Base-by-base conservation (phyloP, 1,140 invertebrate genomes). In the Anastrepha ludens region DNA sequence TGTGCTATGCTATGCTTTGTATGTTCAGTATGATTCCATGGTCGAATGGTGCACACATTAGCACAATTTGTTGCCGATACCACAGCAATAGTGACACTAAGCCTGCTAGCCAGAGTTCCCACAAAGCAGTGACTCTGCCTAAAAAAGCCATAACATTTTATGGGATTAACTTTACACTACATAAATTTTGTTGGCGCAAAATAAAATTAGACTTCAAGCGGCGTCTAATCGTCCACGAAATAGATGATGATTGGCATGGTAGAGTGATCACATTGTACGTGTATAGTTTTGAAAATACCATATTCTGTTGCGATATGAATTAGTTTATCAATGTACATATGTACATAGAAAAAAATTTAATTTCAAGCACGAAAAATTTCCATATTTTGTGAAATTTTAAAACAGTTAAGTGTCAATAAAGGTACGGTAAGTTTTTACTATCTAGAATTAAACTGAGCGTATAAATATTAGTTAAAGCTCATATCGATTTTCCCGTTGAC, bases 131-230 rank as follows among this genome's bases (percentile, higher is more conserved):
- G 74, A 4, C 74, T 50, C 29, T 81, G 74, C 47, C 47, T 65
- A 88, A 41, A 86, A 87, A 65, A 86, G 85, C 85, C 58, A 87
- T 87, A 86, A 87, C 85, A 88, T 86, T 88, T 88, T 86, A 88
- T 88, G 88, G 85, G 47, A 67, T 87, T 87, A 88, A 88, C 64
- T 88, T 88, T 88, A 88, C 88, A 88, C 88, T 78, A 88, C 88
- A 88, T 88, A 88, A 88, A 88, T 88, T 88, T 85, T 87, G 88
- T 88, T 88, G 67, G 65, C 58, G 88, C 88, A 87, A 87, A 88
- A 88, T 86, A 86, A 88, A 88, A 86, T 86, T 88, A 86, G 88
- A 58, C 86, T 65, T 86, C 88, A 67, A 87, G 70, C 86, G 86
- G 88, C 86, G 74, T 86, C 88, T 88, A 88, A 88, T 88, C 88